phyloP scores from a whole-genome alignment of 2,797 vertebrate species.

The Schizothorax lantsangensis region DNA sequence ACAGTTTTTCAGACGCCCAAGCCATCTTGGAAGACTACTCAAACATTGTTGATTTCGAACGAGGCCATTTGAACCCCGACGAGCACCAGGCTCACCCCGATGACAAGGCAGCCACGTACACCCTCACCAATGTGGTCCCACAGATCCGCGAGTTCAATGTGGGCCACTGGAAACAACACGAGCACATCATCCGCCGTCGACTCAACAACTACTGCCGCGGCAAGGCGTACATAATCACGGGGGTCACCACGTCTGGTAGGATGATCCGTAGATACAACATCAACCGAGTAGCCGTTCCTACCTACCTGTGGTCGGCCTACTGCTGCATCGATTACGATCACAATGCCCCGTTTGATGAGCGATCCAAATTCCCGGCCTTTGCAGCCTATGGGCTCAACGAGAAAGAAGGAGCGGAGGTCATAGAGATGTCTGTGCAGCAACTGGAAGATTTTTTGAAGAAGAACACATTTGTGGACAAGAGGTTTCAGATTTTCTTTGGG shows the following conservation, averaged over 20 bases:
- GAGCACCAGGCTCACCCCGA: conserved; percentile 54
- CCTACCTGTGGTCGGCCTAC: conserved; percentile 60
- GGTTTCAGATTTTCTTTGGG: conserved; percentile 74
- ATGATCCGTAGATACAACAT: conserved; percentile 57
- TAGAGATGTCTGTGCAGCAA: conserved; percentile 69
- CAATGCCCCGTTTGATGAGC: conserved; percentile 51
- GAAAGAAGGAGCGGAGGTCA: conserved; percentile 62
- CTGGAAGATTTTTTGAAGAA: conserved; percentile 75
- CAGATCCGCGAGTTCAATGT: conserved; percentile 49
- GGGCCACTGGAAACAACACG: conserved; percentile 44
- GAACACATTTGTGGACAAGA: conserved; percentile 69
- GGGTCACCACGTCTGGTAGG: conserved; percentile 54
- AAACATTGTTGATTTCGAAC: conserved; percentile 40
- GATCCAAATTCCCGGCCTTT: conserved; percentile 56
- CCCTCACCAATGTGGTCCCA: conserved; percentile 62
- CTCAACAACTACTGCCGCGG: conserved; percentile 63
- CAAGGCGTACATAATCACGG: conserved; percentile 54
- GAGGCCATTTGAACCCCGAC: conserved; percentile 58
- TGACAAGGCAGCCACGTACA: conserved; percentile 60
- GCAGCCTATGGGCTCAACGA: conserved; percentile 72
- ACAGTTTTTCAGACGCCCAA: conserved; percentile 53
- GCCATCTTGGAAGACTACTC: conserved; percentile 58
- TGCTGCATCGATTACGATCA: conserved; percentile 56
- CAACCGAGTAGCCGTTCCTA: conserved; percentile 54
- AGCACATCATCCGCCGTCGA: conserved; percentile 46